Base-by-base conservation (phyloP, 2,797 vertebrate genomes). In the Cephalopachus bancanus region DNA sequence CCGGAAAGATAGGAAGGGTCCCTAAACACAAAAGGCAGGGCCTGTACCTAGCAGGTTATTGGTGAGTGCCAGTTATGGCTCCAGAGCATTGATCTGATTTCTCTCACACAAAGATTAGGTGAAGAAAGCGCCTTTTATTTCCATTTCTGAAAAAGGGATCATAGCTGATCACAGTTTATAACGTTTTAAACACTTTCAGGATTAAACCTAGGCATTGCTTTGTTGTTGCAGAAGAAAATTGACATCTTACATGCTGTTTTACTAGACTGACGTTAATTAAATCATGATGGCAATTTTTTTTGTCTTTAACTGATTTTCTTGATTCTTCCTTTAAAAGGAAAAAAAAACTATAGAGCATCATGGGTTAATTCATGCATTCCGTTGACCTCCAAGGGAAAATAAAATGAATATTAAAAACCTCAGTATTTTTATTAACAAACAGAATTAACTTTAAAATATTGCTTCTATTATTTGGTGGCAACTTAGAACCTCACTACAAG, bases 251-350 rank as follows among this genome's bases (percentile, higher is more conserved):
- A 79, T 74, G 74, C 84, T 71, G 75, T 57, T 93, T 28, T 59
- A 65, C 95, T 97, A 97, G 8, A 24, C 2, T 96, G 93, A 95
- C 64, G 59, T 74, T 97, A 97, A 96, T 97, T 98, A 96, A 96
- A 92, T 44, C 0, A 1, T 89, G 19, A 89, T 20, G 76, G 78
- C 30, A 93, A 59, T 57, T 75, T 96, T 57, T 53, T 0, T 2
- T 91, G 1, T 5, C n/a, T 90, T 95, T 37, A 2, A 37, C 30
- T 95, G 49, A 67, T 92, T 83, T 65, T 69, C 67, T 69, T 79
- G 26, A 90, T 83, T 92, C 26, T 74, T 78, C 33, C 19, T 96
- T 97, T 74, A 88, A 98, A 95, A 89, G 8, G 6, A 79, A 24
- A 51, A 80, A 28, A 59, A 28, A 86, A 33, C 20, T 9, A 16